Percentiles rank a stretch among this genome's conserved stretches.
Conservation (phyloP, 2,888 invertebrate species). For the Pterobdella sp. region DNA sequence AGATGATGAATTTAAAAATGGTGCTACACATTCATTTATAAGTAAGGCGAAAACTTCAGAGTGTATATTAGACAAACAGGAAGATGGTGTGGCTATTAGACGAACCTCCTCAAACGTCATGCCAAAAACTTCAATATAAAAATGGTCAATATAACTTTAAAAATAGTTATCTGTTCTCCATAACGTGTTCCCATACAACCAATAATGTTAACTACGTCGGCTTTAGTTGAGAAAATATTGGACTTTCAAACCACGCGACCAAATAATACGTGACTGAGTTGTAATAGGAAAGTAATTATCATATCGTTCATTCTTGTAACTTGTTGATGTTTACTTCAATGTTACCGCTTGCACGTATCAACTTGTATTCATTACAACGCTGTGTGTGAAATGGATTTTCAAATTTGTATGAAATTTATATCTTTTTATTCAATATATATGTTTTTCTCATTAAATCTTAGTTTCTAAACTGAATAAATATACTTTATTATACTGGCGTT, state of each 20-base stretch:
- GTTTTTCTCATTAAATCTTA: neutral
- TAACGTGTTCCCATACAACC: too few species aligned
- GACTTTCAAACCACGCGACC: too few species aligned
- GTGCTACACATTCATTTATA: too few species aligned
- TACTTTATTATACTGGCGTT: too few species aligned
- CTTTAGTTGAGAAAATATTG: too few species aligned
- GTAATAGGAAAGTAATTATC: too few species aligned
- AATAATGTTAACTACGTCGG: too few species aligned
- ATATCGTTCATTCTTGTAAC: too few species aligned
- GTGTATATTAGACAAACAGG: neutral
- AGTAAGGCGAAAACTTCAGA: neutral
- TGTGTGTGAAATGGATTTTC: neutral
- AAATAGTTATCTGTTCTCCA: too few species aligned
- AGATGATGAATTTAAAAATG: neutral
- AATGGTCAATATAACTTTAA: too few species aligned
- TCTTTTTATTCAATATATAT: neutral
- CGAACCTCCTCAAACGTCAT: neutral
- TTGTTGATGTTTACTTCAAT: neutral
- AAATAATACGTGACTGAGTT: too few species aligned
- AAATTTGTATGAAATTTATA: neutral
- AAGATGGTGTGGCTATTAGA: neutral
- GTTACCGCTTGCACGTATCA: neutral
- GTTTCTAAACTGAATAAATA: too few species aligned
- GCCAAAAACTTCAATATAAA: neutral
- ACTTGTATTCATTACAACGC: neutral